phyloP scores from a whole-genome alignment of 2,888 invertebrate species.

The Drosophila peninsularis region DNA sequence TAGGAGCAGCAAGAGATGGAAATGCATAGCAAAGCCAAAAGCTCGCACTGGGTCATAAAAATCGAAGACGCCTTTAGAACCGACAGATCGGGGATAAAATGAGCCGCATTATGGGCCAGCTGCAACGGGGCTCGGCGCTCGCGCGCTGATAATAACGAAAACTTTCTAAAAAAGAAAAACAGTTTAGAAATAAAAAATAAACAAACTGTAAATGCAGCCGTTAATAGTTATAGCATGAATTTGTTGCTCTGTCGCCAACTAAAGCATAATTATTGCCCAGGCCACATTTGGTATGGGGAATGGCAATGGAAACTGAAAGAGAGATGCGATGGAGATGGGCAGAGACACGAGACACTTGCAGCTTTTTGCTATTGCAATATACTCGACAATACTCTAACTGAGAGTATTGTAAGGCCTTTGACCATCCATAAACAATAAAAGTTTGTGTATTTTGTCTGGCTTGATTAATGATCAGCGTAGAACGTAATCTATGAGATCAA shows the following conservation, averaged over 20 bases:
- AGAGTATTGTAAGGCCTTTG: background rate
- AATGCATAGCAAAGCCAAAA: conserved; percentile 32
- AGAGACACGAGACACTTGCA: conserved; percentile 12
- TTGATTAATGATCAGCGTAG: conserved; percentile 1
- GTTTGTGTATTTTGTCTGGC: background rate
- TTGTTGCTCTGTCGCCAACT: conserved; percentile 72
- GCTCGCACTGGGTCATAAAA: conserved; percentile 59
- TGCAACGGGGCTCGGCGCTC: conserved; percentile 23
- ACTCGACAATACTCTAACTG: conserved; percentile 13
- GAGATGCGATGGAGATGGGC: background rate
- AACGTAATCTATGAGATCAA: background rate
- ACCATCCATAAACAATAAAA: background rate
- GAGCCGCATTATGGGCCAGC: conserved; percentile 19
- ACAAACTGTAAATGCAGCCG: conserved; percentile 74
- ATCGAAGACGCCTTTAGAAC: conserved; percentile 55
- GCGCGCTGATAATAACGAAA: conserved; percentile 31
- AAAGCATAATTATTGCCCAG: conserved; percentile 76
- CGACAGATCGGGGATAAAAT: conserved; percentile 16
- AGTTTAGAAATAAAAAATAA: conserved; percentile 25
- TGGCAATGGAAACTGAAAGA: conserved; percentile 60
- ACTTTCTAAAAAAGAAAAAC: conserved; percentile 61
- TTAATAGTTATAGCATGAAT: conserved; percentile 60
- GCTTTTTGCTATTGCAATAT: background rate
- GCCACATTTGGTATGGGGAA: conserved; percentile 56
- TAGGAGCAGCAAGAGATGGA: conserved; percentile 36